Base-by-base conservation (phyloP, 2,797 vertebrate species). In the Yasuhikotakia modesta region DNA sequence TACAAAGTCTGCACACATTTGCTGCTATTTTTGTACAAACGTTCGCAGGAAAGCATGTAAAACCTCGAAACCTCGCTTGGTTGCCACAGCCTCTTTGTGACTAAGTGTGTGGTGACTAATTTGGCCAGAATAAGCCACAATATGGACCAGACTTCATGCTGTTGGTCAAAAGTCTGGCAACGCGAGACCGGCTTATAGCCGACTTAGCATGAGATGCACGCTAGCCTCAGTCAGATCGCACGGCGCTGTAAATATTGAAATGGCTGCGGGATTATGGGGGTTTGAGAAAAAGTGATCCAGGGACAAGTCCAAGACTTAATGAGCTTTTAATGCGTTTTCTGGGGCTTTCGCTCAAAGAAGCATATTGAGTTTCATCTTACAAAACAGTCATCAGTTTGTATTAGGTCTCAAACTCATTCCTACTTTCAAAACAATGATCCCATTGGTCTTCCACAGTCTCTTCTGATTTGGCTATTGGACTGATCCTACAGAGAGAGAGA, bases 381-480 rank as follows among this genome's bases (percentile, higher is more conserved):
- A 66, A 65, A 19, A 57, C 2, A 66, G 21, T 65, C 21, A 55
- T 55, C 12, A 45, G 17, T 46, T 58, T 13, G 19, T 24, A 58
- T 63, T 63, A 63, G 17, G 30, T 35, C 14, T 61, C 32, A 30
- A 63, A 63, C 32, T 57, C 4, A 2, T 30, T 66, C 3, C 16
- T 14, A 10, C 19, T 60, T 46, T 17, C 8, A 48, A 50, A 69
- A 60, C 35, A 58, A 35, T 12, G 4, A 16, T 63, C 6, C 46
- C 12, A 17, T 64, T 22, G 32, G 61, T 65, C 39, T 74, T 43
- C 30, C 0, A 35, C 61, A 19, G 43, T n/a, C 17, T 21, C 45
- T 73, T 63, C 50, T 19, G 12, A 63, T 3, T 61, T 50, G 57
- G 12, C 43, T 16, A n/a, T 50, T 69, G 65, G 39, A 61, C 32